Evolutionary conservation across 2,113 vertebrate species (phyloP), one percentile per base, ranked within the genome.

Genomic region (Ia io): DNA sequence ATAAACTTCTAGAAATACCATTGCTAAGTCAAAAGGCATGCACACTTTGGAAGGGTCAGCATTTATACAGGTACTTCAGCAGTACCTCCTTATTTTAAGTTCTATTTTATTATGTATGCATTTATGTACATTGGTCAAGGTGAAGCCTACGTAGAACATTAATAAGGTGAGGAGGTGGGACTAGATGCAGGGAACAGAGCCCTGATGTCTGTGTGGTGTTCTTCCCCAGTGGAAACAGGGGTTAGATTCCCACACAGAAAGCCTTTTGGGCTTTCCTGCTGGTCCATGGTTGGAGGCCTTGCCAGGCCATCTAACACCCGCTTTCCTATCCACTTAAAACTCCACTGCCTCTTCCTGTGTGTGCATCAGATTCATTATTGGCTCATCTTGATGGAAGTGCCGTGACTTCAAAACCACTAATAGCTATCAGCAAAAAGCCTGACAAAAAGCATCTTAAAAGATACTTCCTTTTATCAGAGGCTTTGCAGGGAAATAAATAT

Each of bases 401-500:
- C 22, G 25, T 83, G 86, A 73, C 82, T 95, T 95, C 67, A 88
- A 73, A 95, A 84, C 67, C 42, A 25, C 77, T n/a, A 35, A 90
- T 85, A 74, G 42, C 80, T 61, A 92, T 96, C 91, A 90, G 88
- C 90, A 90, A 90, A 91, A 63, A 77, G 12, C 53, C 95, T 83
- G 73, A 78, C 73, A 90, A 59, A 59, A 93, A 95, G 92, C 90
- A 92, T 85, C 63, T 56, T 35, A 88, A 95, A 91, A 92, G 70
- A 96, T 70, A 63, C 28, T 93, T 95, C 94, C 90, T 90, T 78
- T 95, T 87, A 78, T 37, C 51, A 63, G 90, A 88, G 56, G 65
- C 47, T 93, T 67, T 84, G 76, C 28, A n/a, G 42, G 23, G 79
- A 87, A 79, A 96, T 88, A 97, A 96, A 94, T 89, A 87, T 12